phyloP scores from a whole-genome alignment of 2,888 invertebrate species.

The Microdon myrmicae region DNA sequence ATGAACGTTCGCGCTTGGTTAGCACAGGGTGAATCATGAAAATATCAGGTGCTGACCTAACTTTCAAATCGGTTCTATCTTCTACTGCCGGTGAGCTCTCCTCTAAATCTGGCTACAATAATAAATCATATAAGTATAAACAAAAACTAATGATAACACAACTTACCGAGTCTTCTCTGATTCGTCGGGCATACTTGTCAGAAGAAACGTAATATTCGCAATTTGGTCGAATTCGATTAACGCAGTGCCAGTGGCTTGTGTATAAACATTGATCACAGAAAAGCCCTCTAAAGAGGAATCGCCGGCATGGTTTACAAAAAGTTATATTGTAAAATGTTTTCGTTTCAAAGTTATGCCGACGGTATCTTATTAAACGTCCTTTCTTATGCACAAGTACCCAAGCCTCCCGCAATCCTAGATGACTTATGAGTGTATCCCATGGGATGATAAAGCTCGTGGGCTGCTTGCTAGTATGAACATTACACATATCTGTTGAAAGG shows the following conservation, averaged over 20 bases:
- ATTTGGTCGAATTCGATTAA: constrained; percentile 85
- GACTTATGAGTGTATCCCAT: constrained; percentile 93
- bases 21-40: no score
- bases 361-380: constrained; percentile 89
- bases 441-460: constrained; percentile 75
- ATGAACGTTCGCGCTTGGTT: no score
- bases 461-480: constrained; percentile 76
- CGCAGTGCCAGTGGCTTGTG: constrained; percentile 96
- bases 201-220: constrained; percentile 90
- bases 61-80: no score
- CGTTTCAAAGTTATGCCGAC: constrained; percentile 93
- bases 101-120: no score
- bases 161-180: constrained; percentile 74
- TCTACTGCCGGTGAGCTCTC: no score
- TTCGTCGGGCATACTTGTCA: constrained; percentile 88
- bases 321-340: constrained; percentile 97
- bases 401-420: constrained; percentile 88
- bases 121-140: no score
- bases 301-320: constrained; percentile 95
- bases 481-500: constrained; percentile 90
- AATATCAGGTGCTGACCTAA: no score
- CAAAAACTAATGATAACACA: background rate
- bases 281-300: constrained; percentile 94
- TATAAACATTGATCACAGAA: constrained; percentile 98
- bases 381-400: constrained; percentile 88